Evolutionary conservation across 2,797 vertebrate genomes (phyloP).

Genomic region (Chelonia mydas): DNA sequence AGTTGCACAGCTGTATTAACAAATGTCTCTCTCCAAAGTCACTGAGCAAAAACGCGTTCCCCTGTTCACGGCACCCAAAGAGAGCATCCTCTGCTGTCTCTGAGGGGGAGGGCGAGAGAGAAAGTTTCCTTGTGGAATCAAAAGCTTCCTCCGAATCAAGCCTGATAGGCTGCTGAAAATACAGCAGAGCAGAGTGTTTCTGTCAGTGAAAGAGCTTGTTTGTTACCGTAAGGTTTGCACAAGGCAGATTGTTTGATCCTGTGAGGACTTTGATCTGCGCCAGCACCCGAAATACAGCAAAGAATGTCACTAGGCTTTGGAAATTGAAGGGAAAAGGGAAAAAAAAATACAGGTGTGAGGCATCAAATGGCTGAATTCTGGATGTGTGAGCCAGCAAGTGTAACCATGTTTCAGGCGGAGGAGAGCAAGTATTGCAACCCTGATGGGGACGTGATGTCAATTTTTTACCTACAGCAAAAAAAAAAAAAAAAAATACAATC

Average conservation of each 20-base stretch:
- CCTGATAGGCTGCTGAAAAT: conserved; percentile 50
- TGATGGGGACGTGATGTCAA: neutral
- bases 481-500: neutral
- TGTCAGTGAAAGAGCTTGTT: conserved; percentile 69
- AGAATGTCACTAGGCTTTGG: conserved; percentile 57
- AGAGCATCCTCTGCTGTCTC: neutral
- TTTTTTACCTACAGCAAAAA: neutral
- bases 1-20: neutral
- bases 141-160: conserved; percentile 51
- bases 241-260: conserved; percentile 55
- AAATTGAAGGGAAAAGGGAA: neutral
- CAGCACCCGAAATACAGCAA: conserved; percentile 52
- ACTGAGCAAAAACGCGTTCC: neutral
- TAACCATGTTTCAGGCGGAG: neutral
- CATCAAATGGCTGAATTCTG: neutral
- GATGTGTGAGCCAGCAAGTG: neutral
- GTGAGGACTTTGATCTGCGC: conserved; percentile 68
- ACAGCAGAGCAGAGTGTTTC: conserved; percentile 43
- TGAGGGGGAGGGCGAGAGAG: neutral
- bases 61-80: neutral
- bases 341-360: neutral
- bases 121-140: conserved; percentile 55
- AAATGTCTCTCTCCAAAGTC: neutral
- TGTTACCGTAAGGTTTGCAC: conserved; percentile 54
- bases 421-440: fast-evolving